Evolutionary conservation across 2,113 vertebrate genomes (phyloP).

Genomic region (Ictidomys tridecemlineatus): DNA sequence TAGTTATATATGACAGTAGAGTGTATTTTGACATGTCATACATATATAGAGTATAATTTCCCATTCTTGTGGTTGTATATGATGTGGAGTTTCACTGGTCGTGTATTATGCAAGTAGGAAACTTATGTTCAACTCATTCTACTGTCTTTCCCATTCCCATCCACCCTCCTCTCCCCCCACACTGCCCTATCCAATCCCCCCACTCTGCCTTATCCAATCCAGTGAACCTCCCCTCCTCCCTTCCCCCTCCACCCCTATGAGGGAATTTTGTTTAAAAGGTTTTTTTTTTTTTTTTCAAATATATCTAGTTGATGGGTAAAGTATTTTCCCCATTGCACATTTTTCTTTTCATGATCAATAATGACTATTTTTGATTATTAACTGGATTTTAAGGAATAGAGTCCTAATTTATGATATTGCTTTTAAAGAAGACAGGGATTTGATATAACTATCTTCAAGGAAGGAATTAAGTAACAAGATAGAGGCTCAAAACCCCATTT

Average conservation of each 20-base stretch:
- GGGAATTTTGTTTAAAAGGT: background rate
- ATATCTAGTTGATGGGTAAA: background rate
- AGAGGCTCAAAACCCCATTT: background rate
- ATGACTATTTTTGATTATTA: background rate
- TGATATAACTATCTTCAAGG: background rate
- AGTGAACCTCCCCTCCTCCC: too few relatives aligned
- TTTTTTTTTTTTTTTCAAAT: background rate
- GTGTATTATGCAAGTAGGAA: too few relatives aligned
- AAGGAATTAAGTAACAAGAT: background rate
- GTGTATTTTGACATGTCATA: too few relatives aligned
- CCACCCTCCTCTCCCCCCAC: too few relatives aligned
- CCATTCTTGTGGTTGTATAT: too few relatives aligned
- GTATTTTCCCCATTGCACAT: background rate
- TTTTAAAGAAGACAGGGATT: conserved; percentile 17
- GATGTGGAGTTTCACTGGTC: too few relatives aligned
- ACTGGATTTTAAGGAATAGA: background rate
- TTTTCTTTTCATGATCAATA: background rate
- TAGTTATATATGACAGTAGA: too few relatives aligned
- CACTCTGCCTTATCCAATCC: too few relatives aligned
- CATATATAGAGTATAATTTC: too few relatives aligned
- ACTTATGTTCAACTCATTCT: too few relatives aligned
- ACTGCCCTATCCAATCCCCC: too few relatives aligned
- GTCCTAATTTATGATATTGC: background rate
- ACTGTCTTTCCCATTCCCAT: too few relatives aligned
- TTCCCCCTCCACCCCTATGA: background rate